Evolutionary conservation across 2,797 vertebrate species (phyloP), one percentile per base, ranked within the genome.

Genomic region (Eospalax fontanierii): DNA sequence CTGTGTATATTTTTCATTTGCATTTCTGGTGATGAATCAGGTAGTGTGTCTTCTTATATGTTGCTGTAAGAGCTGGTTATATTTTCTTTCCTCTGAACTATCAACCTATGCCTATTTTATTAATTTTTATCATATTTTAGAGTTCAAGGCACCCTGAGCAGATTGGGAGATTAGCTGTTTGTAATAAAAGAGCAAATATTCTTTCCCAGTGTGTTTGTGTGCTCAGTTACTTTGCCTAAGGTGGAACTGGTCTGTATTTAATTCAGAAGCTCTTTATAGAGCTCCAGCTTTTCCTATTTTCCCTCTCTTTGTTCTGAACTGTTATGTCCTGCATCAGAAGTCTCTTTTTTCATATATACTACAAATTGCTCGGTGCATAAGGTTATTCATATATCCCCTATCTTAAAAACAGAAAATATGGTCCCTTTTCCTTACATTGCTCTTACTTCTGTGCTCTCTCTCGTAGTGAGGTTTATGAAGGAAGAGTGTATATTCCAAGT

Each of bases 81-180:
- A 65, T 88, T 94, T 91, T 18, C 33, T 95, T 65, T 76, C 61
- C 61, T 66, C 35, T 66, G 35, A 83, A 80, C 6, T 68, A 33
- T 89, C 76, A 81, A 46, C 46, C 15, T 26, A 76, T n/a, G 28
- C 38, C 78, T 73, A 21, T 76, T 93, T 91, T 90, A 87, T 83
- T 63, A 21, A 93, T 75, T 35, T 15, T 93, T 89, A n/a, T 89
- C 50, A 70, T 57, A 40, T 90, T 92, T 86, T 70, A 79, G 68
- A 40, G 57, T 65, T 88, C 63, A 68, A 76, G 79, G 19, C 78
- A 21, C 11, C 9, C 22, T 73, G 14, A 38, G 59, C 30, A 57
- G 68, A 68, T n/a, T n/a, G 40, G 50, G 35, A 92, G 74, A 75
- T 71, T 28, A 83, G 22, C 30, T 94, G 1, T 89, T 84, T 83